Conservation (phyloP, 2,113 vertebrate species). For the Hippopotamus amphibius region DNA sequence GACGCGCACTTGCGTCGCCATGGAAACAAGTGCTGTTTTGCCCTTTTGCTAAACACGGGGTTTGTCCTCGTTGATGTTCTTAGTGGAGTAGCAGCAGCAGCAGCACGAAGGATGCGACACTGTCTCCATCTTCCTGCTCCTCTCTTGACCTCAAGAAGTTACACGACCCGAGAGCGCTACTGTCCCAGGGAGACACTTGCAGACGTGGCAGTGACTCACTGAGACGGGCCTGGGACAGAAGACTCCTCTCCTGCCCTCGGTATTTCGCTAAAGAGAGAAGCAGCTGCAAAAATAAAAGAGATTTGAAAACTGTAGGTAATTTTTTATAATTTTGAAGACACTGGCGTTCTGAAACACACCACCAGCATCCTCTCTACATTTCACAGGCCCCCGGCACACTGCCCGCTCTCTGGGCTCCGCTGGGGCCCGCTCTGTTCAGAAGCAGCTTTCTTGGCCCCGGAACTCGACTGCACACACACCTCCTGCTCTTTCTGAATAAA, state of each 20-base stretch:
- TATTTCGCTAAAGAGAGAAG: background rate
- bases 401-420: fast-evolving
- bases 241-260: background rate
- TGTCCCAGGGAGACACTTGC: background rate
- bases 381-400: background rate
- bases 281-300: background rate
- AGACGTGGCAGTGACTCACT: background rate
- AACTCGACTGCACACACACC: too few species aligned
- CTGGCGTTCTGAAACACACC: background rate
- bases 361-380: background rate
- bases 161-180: too few species aligned
- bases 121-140: too few species aligned
- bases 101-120: fast-evolving
- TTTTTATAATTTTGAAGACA: background rate
- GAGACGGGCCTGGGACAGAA: background rate
- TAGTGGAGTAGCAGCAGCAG: too few species aligned
- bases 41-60: background rate
- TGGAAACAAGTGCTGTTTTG: background rate
- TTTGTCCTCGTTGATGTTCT: background rate
- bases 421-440: background rate
- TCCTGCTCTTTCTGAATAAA: fast-evolving
- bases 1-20: background rate
- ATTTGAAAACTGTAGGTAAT: background rate
- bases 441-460: fast-evolving
- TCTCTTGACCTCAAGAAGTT: background rate